Evolutionary conservation across 2,113 vertebrate genomes (phyloP), one percentile per base, ranked within the genome.

Genomic region (Uria lomvia): DNA sequence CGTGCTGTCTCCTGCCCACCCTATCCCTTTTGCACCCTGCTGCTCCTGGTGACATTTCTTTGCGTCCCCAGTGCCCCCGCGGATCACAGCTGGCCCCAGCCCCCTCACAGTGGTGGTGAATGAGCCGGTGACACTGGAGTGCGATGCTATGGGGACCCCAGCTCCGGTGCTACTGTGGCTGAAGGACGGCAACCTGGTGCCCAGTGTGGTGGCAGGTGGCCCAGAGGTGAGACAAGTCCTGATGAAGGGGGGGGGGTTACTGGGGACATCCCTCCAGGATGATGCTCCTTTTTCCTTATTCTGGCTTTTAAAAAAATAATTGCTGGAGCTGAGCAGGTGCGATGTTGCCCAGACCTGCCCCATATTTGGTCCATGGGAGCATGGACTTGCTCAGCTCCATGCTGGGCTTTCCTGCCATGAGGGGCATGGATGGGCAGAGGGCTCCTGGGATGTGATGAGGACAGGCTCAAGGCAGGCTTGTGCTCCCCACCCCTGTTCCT

Each of bases 131-230:
- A 98, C 97, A 4, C 98, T 99, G 67, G 96, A 97, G 84, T 99
- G 99, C 11, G 94, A 99, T 2, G 98, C 98, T 4, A 97, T 97
- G 0, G 99, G 99, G 12, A 96, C 86, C n/a, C 99, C 99, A 42
- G 75, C 89, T 34, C 99, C 99, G 12, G 97, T 86, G 4, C 97
- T 99, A 92, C 97, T 99, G 79, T 99, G 99, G 99, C 95, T 99
- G 58, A 99, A 99, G 94, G 98, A 99, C 29, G 98, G 98, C 94
- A 98, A 98, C 24, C 98, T 98, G 1, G 98, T 99, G 96, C 98
- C 98, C 80, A 26, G 66, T 34, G 81, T 47, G 36, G 72, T 62
- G 94, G 47, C 89, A n/a, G 94, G 91, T 49, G 96, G 98, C 95
- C 43, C 98, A 65, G 98, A 98, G 98, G 98, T 98, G 79, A 95